Percentiles rank a stretch among this genome's conserved stretches.
phyloP scores from a whole-genome alignment of 2,113 vertebrate genomes.

The Hylia prasina region DNA sequence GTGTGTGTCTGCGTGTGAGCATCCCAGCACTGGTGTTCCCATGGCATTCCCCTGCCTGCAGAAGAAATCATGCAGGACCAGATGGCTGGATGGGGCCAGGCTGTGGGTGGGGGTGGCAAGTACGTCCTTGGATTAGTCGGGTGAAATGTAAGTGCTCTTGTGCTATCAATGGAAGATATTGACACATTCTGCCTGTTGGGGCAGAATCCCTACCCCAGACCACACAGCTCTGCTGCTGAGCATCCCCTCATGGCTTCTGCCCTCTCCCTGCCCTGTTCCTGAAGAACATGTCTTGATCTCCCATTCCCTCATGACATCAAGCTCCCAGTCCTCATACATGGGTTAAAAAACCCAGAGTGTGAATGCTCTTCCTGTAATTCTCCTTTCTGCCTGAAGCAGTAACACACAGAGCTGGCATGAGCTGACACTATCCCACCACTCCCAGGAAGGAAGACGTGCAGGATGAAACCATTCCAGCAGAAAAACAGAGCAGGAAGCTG shows the following conservation, averaged over 20 bases:
- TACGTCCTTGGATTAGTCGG: neutral
- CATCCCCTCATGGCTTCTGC: neutral
- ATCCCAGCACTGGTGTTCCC: neutral
- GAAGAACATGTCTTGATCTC: neutral
- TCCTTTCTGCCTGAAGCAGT: neutral
- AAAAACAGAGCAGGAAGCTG: neutral
- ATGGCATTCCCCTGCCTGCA: constrained; percentile 39
- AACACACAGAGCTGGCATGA: neutral
- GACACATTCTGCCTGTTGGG: neutral
- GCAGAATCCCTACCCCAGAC: neutral
- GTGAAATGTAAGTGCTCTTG: neutral
- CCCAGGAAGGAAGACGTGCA: neutral
- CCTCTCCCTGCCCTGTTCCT: neutral
- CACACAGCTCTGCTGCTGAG: neutral
- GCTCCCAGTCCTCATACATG: neutral
- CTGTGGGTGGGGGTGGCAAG: neutral
- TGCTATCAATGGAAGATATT: neutral
- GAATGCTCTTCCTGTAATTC: neutral
- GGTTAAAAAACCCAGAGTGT: neutral
- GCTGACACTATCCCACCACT: neutral
- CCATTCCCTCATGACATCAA: neutral
- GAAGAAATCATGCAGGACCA: constrained; percentile 10
- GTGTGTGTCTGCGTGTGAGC: constrained; percentile 11
- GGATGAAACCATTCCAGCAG: neutral
- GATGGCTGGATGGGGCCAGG: constrained; percentile 17